A percentile compares a stretch with the other conserved stretches of the same genome.
phyloP scores from a whole-genome alignment of 2,113 vertebrate species.

The Eurystomus gularis region DNA sequence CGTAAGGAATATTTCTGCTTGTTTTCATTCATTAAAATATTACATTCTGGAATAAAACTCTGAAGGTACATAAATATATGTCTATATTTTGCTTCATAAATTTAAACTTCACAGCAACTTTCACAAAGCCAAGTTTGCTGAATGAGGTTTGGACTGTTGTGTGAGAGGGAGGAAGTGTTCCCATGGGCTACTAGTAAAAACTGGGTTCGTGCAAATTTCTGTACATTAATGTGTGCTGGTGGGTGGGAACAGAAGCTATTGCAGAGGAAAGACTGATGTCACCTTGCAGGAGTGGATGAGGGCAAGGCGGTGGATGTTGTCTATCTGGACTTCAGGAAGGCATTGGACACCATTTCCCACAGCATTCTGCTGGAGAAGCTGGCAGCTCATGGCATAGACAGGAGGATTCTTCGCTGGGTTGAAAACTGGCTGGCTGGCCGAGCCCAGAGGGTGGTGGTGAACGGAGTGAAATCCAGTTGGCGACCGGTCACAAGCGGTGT shows the following conservation, averaged over 20 bases:
- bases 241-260: neutral
- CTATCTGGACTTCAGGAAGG: too few species aligned
- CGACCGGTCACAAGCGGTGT: too few species aligned
- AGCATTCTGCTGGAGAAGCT: too few species aligned
- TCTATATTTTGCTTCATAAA: neutral
- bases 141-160: neutral
- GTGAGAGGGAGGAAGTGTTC: neutral
- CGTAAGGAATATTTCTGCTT: neutral
- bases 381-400: too few species aligned
- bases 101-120: neutral
- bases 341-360: too few species aligned
- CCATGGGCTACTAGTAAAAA: neutral
- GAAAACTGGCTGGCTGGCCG: too few species aligned
- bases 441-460: too few species aligned
- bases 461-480: too few species aligned
- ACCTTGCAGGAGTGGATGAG: neutral
- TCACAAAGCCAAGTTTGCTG: neutral
- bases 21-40: neutral
- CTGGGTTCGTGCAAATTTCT: neutral
- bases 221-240: neutral
- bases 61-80: neutral
- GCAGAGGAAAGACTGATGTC: too few species aligned
- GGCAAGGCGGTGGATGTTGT: too few species aligned
- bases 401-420: too few species aligned
- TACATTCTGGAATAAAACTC: neutral